These are phyloP conservation scores for Seira sanloemensis DNA, from an alignment of 2,888 invertebrate species.

Conservation along the genomic window DNA sequence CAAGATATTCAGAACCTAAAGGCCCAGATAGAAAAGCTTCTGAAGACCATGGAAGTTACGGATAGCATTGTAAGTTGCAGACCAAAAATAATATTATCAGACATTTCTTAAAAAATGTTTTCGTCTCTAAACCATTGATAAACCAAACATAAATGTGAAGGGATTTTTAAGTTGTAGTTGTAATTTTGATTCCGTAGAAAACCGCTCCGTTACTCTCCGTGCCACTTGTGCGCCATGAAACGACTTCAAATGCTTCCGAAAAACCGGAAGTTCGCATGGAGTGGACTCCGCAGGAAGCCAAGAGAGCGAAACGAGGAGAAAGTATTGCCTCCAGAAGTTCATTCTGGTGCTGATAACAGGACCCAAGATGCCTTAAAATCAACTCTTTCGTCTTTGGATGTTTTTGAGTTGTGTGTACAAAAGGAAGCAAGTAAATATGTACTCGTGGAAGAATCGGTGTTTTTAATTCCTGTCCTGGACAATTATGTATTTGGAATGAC, in stretches of 20 bases:
- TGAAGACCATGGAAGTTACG: conserved; percentile 23
- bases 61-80: conserved; percentile 26
- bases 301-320: neutral
- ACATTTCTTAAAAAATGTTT: neutral
- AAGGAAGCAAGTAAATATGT: conserved; percentile 8
- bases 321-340: neutral
- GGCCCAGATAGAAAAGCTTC: conserved; percentile 25
- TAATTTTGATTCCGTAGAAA: conserved; percentile 10
- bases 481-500: conserved; percentile 60
- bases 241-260: neutral
- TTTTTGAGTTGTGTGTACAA: conserved; percentile 8
- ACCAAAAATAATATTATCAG: neutral
- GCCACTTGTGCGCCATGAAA: neutral
- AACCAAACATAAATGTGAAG: no score
- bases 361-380: neutral
- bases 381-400: conserved; percentile 1
- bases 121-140: neutral
- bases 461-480: conserved; percentile 57
- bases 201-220: neutral
- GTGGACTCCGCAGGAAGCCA: neutral
- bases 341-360: neutral
- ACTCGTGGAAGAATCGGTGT: conserved; percentile 31
- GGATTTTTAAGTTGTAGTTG: no score
- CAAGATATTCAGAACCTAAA: conserved; percentile 26
- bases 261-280: conserved; percentile 12